A percentile compares a stretch with the other conserved stretches of the same genome.
Conservation (phyloP, 2,113 vertebrate species). For the Pitta sordida region DNA sequence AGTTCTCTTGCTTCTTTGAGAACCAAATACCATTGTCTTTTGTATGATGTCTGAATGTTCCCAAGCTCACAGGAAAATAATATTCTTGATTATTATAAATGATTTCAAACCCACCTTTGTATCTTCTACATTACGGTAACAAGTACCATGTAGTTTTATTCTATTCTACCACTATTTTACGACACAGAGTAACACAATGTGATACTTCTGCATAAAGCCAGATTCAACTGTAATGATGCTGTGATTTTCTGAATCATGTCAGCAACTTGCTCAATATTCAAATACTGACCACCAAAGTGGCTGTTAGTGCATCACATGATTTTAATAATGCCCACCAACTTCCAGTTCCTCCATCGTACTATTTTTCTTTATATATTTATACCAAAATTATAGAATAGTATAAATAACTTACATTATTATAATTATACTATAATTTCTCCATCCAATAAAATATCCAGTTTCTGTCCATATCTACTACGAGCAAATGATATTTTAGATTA, state of each 20-base stretch:
- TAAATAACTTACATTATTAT: not conserved
- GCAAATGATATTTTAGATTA: not conserved
- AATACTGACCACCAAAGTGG: not conserved
- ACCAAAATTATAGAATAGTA: not conserved
- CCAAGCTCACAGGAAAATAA: not conserved
- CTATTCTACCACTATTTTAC: not conserved
- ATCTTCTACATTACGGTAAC: not conserved
- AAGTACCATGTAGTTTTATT: not conserved
- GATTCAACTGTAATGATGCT: not conserved
- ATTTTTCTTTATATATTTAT: not conserved
- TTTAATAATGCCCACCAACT: not conserved
- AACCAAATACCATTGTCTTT: not conserved
- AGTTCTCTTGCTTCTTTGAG: not conserved
- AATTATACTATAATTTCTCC: not conserved
- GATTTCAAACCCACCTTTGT: not conserved
- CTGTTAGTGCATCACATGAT: not conserved
- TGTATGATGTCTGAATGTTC: not conserved
- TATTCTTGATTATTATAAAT: not conserved
- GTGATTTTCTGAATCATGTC: not conserved
- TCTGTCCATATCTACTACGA: not conserved
- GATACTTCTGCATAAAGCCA: not conserved
- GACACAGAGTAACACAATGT: not conserved
- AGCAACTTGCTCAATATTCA: not conserved
- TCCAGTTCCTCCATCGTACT: not conserved
- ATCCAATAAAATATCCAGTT: not conserved